Conservation (phyloP, 2,888 invertebrate species). For the Lepidocyrtinus sp. region DNA sequence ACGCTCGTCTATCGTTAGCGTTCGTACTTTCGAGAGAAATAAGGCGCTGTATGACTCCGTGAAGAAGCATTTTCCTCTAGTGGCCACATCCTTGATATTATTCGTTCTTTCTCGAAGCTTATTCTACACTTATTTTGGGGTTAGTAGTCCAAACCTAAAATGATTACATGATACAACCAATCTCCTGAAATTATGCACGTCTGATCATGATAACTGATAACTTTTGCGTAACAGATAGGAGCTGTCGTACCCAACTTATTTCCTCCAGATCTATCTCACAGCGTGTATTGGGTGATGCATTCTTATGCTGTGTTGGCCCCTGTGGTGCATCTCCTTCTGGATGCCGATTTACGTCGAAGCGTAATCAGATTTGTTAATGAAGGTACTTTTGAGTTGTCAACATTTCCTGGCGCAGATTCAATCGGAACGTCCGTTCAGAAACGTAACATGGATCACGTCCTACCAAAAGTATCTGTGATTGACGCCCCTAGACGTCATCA, state of each 20-base stretch:
- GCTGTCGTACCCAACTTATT: constrained; percentile 62
- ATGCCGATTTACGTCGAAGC: constrained; percentile 59
- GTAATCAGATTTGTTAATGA: constrained; percentile 48
- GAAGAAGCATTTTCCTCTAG: constrained; percentile 60
- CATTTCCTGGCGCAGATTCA: constrained; percentile 16
- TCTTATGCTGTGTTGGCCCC: constrained; percentile 64
- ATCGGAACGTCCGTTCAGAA: constrained; percentile 1
- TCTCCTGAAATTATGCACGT: neutral
- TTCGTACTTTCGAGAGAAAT: constrained; percentile 28
- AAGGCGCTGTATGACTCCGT: constrained; percentile 48
- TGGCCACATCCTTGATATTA: constrained; percentile 57
- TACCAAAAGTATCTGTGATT: constrained; percentile 37
- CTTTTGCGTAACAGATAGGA: too few relatives aligned
- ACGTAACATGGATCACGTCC: neutral
- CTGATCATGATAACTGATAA: too few relatives aligned
- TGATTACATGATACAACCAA: neutral
- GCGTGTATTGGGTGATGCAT: constrained; percentile 69
- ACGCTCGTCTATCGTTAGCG: constrained; percentile 29
- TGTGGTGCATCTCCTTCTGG: constrained; percentile 62
- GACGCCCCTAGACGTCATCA: constrained; percentile 5
- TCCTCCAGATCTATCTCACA: constrained; percentile 66
- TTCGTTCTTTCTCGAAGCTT: constrained; percentile 59
- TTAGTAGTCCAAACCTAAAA: constrained; percentile 41
- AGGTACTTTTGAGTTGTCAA: constrained; percentile 38
- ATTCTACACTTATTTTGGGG: constrained; percentile 68